Evolutionary conservation across 2,888 invertebrate species (phyloP), one percentile per base, ranked within the genome.

Genomic region (Malthinus flaveolus): DNA sequence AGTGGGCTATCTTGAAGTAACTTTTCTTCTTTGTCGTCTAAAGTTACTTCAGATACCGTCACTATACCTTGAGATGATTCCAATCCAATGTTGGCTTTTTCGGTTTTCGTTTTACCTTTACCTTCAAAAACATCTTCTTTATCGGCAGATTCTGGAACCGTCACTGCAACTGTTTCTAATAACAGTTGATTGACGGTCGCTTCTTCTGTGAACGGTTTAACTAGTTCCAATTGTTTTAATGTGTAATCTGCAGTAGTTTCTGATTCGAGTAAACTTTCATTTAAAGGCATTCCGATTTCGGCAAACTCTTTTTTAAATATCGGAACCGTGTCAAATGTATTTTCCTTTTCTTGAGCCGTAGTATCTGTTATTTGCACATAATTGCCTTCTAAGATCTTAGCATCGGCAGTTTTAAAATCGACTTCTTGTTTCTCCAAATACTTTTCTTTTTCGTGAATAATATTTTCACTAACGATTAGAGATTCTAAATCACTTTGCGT

Each of bases 361-460:
- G 78, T 70, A 74, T 82, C 79, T 6, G 75, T 78, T 31, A 78
- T 62, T 8, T 68, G 71, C 36, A 78, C 47, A 47, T 74, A 71
- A 64, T 79, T 75, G 55, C 76, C 75, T 51, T 81, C 78, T 61
- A 77, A 72, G 45, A 84, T 68, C 49, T 78, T 73, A 6, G 81
- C 49, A 37, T 74, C 75, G 4, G 82, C 83, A 49, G 63, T 78
- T 71, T 80, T 80, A 1, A 70, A 71, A 32, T 70, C 69, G 1
- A 72, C 60, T 9, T 78, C 73, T 59, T 75, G 74, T 31, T 68
- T 54, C 7, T 56, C 61, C 45, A 80, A 36, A 74, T 74, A 1
- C 64, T 68, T 68, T 81, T 81, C 62, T 73, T 77, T 31, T 69
- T 85, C 85, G 49, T 80, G 79, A 6, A 79, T 68, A 39, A 81